phyloP scores from a whole-genome alignment of 1,140 invertebrate species.

The Stegodyphus dumicola region DNA sequence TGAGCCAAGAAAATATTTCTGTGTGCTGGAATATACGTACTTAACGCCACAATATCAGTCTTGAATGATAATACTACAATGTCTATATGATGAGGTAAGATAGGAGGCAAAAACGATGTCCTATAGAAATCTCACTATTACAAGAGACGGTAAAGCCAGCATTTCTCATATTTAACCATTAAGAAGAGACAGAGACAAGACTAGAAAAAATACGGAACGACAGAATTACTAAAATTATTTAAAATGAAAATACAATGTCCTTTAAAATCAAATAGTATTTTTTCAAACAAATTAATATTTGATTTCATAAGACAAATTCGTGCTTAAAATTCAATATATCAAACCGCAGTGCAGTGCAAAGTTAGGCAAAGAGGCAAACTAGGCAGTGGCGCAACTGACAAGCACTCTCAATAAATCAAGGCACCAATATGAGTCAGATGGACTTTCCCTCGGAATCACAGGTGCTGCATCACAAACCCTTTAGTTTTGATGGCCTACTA shows the following conservation, averaged over 20 bases:
- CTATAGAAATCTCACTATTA: constrained; percentile 56
- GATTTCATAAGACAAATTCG: no score
- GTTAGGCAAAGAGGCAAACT: not conserved
- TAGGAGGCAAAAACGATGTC: constrained; percentile 55
- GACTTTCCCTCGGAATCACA: constrained; percentile 58
- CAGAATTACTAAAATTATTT: no score
- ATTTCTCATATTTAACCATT: constrained; percentile 8
- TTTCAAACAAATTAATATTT: no score
- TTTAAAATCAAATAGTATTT: no score
- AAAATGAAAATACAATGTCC: no score
- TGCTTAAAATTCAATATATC: no score
- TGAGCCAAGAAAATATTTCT: constrained; percentile 57
- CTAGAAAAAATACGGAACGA: no score
- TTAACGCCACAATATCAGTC: constrained; percentile 35
- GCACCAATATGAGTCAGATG: constrained; percentile 57
- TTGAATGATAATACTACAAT: constrained; percentile 53
- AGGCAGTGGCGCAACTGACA: constrained; percentile 31
- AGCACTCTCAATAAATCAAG: constrained; percentile 43
- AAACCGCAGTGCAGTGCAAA: no score
- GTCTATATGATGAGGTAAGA: constrained; percentile 59
- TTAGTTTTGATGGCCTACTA: constrained; percentile 14
- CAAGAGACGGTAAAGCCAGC: constrained; percentile 48
- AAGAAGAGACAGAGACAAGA: not conserved
- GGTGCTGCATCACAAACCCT: constrained; percentile 44
- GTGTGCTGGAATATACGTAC: constrained; percentile 25